These are phyloP conservation scores for Ooceraea biroi DNA, from an alignment of 1,140 invertebrate species.

Conservation along the genomic window DNA sequence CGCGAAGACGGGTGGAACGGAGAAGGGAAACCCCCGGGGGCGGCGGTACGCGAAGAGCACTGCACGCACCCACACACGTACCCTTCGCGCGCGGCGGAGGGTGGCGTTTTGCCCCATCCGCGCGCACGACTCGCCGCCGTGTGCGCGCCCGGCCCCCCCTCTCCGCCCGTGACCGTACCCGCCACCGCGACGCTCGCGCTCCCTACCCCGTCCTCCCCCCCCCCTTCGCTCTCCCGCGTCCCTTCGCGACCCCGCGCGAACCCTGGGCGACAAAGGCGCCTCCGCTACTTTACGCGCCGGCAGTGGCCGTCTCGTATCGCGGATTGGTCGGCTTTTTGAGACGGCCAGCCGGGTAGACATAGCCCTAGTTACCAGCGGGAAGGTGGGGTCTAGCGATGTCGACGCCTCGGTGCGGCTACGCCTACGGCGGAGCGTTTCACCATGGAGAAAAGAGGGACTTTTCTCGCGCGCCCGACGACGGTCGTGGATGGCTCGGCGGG, in stretches of 20 bases:
- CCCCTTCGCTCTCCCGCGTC: slow-evolving; percentile 53
- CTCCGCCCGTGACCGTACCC: not conserved
- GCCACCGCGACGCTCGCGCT: slow-evolving; percentile 9
- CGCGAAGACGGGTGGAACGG: slow-evolving; percentile 69
- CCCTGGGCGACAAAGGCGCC: slow-evolving; percentile 73
- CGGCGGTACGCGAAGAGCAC: slow-evolving; percentile 67
- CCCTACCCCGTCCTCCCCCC: slow-evolving; percentile 43
- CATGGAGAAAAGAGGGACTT: slow-evolving; percentile 74
- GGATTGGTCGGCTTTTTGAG: slow-evolving; percentile 86
- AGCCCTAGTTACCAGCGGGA: slow-evolving; percentile 84
- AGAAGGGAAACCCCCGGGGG: slow-evolving; percentile 80
- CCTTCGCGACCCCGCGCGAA: slow-evolving; percentile 51
- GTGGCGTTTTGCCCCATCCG: slow-evolving; percentile 61
- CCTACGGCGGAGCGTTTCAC: slow-evolving; percentile 81
- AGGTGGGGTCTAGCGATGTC: slow-evolving; percentile 79
- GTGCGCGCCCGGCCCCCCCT: slow-evolving; percentile 10
- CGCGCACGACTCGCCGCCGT: slow-evolving; percentile 37
- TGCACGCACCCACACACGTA: slow-evolving; percentile 68
- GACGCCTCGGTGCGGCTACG: slow-evolving; percentile 81
- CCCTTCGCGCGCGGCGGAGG: slow-evolving; percentile 59
- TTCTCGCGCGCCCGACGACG: slow-evolving; percentile 9
- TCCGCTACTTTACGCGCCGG: slow-evolving; percentile 82
- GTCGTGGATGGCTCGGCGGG: slow-evolving; percentile 30
- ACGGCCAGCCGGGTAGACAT: slow-evolving; percentile 83
- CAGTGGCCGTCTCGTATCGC: slow-evolving; percentile 86